Conservation (phyloP, 1,140 invertebrate genomes). For the Hylaeus volcanicus region DNA sequence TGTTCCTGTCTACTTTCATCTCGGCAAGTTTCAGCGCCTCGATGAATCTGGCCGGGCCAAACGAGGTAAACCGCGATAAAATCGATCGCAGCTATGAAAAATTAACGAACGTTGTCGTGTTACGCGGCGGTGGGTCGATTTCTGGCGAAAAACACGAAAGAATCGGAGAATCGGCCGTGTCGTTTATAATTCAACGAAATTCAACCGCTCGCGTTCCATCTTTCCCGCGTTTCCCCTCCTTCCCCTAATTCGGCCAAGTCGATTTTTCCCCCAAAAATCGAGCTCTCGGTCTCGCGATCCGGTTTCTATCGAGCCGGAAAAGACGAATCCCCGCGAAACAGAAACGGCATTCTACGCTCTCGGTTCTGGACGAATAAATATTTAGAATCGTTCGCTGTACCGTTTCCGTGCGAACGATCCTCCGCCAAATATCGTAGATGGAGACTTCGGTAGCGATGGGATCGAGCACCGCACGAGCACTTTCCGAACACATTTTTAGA, state of each 20-base stretch:
- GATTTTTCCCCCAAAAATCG: no score
- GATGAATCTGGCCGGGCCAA: constrained; percentile 48
- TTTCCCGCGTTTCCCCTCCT: not conserved
- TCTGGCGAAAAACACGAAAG: constrained; percentile 44
- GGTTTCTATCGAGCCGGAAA: not conserved
- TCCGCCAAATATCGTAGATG: not conserved
- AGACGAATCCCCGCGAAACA: constrained; percentile 5
- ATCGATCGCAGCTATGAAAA: constrained; percentile 63
- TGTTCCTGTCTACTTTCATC: not conserved
- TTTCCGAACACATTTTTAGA: no score
- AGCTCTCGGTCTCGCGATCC: no score
- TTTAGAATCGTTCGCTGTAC: constrained; percentile 37
- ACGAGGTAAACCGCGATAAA: constrained; percentile 58
- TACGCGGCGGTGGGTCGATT: constrained; percentile 54
- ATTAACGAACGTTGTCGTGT: constrained; percentile 58
- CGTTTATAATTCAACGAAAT: constrained; percentile 49
- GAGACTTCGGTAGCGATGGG: not conserved
- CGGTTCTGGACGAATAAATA: constrained; percentile 49
- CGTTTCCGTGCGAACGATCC: constrained; percentile 27
- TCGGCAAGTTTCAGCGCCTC: constrained; percentile 35
- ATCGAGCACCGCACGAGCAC: no score
- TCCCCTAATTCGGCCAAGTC: no score
- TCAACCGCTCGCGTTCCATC: constrained; percentile 25
- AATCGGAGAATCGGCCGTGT: constrained; percentile 44
- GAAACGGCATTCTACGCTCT: not conserved